Evolutionary conservation across 2,888 invertebrate species (phyloP), one percentile per base, ranked within the genome.

Genomic region (Mesochorus sp.): DNA sequence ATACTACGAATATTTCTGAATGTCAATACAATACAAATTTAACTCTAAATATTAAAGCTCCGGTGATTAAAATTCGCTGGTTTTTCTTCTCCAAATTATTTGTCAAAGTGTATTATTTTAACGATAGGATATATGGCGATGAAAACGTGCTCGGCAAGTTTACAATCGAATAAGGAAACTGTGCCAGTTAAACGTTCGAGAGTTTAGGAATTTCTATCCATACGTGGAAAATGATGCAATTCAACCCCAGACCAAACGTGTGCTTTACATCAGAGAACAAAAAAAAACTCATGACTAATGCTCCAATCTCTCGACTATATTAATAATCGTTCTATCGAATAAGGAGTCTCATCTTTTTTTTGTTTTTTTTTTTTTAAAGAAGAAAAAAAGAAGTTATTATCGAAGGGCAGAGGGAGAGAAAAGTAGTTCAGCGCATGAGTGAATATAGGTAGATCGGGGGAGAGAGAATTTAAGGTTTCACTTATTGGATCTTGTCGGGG

Each of bases 381-480:
- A n/a, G 39, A 51, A 10, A 28, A 49, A 51, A 72, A 31, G n/a
- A n/a, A n/a, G n/a, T 31, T n/a, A 47, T 51, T 64, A 53, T 34
- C n/a, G 39, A 14, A 12, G 62, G 47, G 55, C 37, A 64, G 17
- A 64, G 28, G 12, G 37, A 77, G 53, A 49, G 80, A 55, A 76
- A 84, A 82, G 77, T 82, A 82, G 81, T 83, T 82, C 77, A 75
- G 55, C 62, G 76, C 67, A 81, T 80, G 81, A 81, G 72, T 51
- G 71, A 73, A 85, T 78, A 79, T 75, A 80, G 79, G 57, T 47
- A 82, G 81, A 61, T 39, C 53, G 28, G 39, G 17, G n/a, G 8
- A 12, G 53, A 81, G 80, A 81, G 64, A 85, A 84, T 86, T 88
- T 87, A 85, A 85, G 85, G 85, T 86, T 88, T 88, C 84, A 83